Base-by-base conservation (phyloP, 2,888 invertebrate species). In the Drosophila austrosaltans region DNA sequence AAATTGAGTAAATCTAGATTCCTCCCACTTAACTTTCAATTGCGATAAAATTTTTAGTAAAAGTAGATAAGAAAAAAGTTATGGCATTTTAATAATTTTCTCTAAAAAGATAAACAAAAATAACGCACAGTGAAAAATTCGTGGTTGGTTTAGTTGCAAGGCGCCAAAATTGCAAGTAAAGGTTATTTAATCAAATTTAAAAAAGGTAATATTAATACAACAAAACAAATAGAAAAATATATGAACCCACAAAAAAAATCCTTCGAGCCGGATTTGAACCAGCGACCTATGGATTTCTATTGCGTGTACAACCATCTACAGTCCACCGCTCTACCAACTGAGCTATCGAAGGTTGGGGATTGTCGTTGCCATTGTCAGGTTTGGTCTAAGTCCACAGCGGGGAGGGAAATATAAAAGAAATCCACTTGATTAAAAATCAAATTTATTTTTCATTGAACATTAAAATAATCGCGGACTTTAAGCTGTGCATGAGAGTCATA, bases 231-330 rank as follows among this genome's bases (percentile, higher is more conserved):
- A 59, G 48, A 53, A 61, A 69, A 62, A n/a, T 16, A 8, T n/a
- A n/a, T n/a, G n/a, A n/a, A 12, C 0, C 64, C 62, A 16, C 39
- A 40, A 65, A 60, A 42, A 57, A 10, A 61, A 36, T 80, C 87
- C 87, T 88, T 83, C 81, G 87, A 83, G 83, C 89, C 83, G 87
- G 89, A 83, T 75, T 88, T 81, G 78, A 88, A 86, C 83, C 87
- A 86, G 87, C 89, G 83, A 88, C 83, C 89, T 88, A 81, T 86
- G 87, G 83, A 88, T 83, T 8, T 75, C 89, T 83, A 76, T 61
- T 56, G 53, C 53, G 10, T 10, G 32, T 6, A n/a, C 16, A 16
- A 32, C 53, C 61, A 59, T 57, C 85, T 79, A 87, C 77, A 71
- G 64, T 66, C 72, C 71, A 81, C 78, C 77, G 78, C 75, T 77